phyloP scores from a whole-genome alignment of 2,888 invertebrate species.

The Pammene fasciana region DNA sequence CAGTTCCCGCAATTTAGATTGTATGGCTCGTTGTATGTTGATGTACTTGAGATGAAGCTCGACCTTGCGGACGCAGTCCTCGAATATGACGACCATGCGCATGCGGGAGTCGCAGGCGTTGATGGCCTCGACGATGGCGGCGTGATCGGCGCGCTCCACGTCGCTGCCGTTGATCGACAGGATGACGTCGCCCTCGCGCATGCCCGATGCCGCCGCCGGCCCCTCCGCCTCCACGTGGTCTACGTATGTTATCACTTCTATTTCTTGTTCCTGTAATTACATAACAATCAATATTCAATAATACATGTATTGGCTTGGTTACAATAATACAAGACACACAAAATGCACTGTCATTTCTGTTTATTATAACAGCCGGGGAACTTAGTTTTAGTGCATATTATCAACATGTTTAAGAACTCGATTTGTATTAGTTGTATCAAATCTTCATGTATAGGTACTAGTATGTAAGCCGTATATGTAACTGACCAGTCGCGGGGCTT shows the following conservation, averaged over 20 bases:
- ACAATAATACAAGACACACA: no score
- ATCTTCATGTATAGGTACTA: no score
- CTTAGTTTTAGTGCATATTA: no score
- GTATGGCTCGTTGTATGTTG: slow-evolving; percentile 92
- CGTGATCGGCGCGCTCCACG: slow-evolving; percentile 97
- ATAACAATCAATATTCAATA: no score
- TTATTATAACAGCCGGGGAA: neutral
- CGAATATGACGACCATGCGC: slow-evolving; percentile 98
- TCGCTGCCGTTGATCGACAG: slow-evolving; percentile 97
- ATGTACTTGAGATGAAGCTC: slow-evolving; percentile 97
- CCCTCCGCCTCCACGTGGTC: slow-evolving; percentile 97
- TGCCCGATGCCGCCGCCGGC: slow-evolving; percentile 95
- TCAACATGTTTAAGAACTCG: no score
- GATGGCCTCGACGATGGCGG: slow-evolving; percentile 95
- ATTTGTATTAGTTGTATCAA: no score
- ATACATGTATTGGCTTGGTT: neutral
- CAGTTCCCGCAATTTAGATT: slow-evolving; percentile 92
- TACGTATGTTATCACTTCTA: slow-evolving; percentile 98
- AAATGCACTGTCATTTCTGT: no score
- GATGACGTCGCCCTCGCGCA: slow-evolving; percentile 98
- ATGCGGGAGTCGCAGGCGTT: slow-evolving; percentile 94
- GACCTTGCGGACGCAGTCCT: slow-evolving; percentile 97
- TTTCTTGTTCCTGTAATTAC: slow-evolving; percentile 88
- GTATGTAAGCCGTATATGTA: no score
- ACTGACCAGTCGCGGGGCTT: no score